A percentile compares a stretch with the other conserved stretches of the same genome.
Conservation (phyloP, 2,797 vertebrate species). For the Craterocephalus amniculus region DNA sequence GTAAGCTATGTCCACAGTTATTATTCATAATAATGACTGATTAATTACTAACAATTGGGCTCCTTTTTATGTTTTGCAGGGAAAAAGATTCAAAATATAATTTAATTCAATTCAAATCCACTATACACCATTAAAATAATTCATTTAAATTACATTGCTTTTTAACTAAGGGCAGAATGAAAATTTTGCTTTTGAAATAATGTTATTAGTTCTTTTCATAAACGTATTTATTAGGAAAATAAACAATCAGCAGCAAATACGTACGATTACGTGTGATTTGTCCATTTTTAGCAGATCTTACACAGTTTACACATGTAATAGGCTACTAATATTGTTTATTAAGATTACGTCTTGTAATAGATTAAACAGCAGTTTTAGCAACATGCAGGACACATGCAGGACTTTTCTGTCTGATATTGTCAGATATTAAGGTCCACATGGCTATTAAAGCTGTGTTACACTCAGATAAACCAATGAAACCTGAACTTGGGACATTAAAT, state of each 20-base stretch:
- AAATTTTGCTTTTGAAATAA: not conserved
- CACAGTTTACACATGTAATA: not conserved
- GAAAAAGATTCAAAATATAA: no score
- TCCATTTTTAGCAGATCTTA: no score
- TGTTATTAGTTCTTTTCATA: no score
- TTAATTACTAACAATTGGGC: no score
- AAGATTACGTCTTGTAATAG: not conserved
- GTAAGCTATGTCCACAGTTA: not conserved
- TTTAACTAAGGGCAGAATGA: not conserved
- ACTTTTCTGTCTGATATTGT: not conserved
- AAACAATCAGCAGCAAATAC: not conserved
- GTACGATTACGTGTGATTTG: no score
- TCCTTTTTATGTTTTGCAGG: not conserved
- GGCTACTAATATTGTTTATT: not conserved
- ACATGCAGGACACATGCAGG: not conserved
- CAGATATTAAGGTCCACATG: not conserved
- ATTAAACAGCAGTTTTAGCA: not conserved
- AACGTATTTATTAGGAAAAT: no score
- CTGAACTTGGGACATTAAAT: not conserved
- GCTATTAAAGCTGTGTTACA: not conserved
- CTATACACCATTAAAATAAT: not conserved
- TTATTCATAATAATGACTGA: no score
- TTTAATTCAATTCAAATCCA: not conserved
- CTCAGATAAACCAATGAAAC: not conserved
- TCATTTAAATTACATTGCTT: not conserved